A percentile compares a stretch with the other conserved stretches of the same genome.
Conservation (phyloP, 2,888 invertebrate genomes). For the Dyspetes luteomarginatus region DNA sequence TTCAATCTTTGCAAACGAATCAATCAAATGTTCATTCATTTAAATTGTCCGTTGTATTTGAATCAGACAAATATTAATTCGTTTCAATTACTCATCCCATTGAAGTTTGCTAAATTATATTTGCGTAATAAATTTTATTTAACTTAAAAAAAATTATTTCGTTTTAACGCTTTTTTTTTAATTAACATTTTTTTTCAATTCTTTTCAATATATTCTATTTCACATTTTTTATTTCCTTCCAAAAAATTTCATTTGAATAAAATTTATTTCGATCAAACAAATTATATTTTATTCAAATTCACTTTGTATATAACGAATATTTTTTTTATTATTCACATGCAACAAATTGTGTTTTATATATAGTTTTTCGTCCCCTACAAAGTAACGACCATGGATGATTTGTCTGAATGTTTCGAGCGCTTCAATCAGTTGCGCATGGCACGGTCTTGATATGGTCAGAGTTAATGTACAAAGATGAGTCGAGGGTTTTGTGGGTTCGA, state of each 20-base stretch:
- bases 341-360: too few relatives aligned
- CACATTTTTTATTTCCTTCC: neutral
- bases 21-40: too few relatives aligned
- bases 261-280: neutral
- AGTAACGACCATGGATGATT: neutral
- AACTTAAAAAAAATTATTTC: too few relatives aligned
- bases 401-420: neutral
- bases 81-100: too few relatives aligned
- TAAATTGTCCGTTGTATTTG: too few relatives aligned
- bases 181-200: too few relatives aligned
- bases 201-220: neutral
- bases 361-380: too few relatives aligned
- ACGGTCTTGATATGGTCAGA: slow-evolving; percentile 10
- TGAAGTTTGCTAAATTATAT: too few relatives aligned
- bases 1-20: too few relatives aligned
- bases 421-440: neutral
- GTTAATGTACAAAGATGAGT: neutral
- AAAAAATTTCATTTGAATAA: neutral
- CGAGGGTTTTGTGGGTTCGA: neutral
- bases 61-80: too few relatives aligned
- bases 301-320: neutral
- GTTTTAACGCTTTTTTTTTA: too few relatives aligned
- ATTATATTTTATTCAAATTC: neutral
- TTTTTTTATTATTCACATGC: neutral
- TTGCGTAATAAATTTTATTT: too few relatives aligned